phyloP scores from a whole-genome alignment of 2,797 vertebrate species.

The Cheirogaleus major region DNA sequence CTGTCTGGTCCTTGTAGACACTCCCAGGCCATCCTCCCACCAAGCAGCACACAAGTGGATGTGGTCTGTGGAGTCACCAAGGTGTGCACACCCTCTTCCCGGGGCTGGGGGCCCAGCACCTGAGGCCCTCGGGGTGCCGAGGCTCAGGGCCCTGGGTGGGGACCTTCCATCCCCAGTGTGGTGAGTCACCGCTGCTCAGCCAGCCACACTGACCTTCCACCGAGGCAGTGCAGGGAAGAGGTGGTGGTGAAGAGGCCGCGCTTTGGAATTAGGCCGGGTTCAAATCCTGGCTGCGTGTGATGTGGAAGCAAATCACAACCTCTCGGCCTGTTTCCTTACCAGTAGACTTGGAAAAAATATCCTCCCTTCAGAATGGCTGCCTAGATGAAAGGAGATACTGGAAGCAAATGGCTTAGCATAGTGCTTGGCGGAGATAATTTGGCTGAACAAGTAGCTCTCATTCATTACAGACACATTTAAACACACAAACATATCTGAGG shows the following conservation, averaged over 20 bases:
- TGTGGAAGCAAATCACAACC: background rate
- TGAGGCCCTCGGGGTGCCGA: background rate
- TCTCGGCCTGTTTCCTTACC: background rate
- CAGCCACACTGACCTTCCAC: background rate
- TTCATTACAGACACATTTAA: background rate
- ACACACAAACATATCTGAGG: background rate
- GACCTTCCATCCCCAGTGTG: accelerated
- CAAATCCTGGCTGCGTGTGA: background rate
- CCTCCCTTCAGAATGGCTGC: background rate
- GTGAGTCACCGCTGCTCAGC: background rate
- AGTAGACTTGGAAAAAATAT: background rate
- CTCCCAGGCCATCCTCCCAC: background rate
- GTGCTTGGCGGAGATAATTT: accelerated
- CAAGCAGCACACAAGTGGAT: background rate
- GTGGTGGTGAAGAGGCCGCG: accelerated
- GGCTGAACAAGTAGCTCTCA: background rate
- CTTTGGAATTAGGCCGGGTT: background rate
- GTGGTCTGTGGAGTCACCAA: background rate
- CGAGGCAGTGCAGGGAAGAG: background rate
- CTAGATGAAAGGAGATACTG: background rate
- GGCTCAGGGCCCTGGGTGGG: background rate
- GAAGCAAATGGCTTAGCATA: background rate
- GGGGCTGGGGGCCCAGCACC: accelerated
- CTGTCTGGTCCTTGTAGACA: background rate
- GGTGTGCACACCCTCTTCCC: background rate